phyloP scores from a whole-genome alignment of 2,113 vertebrate genomes.

The Hiodon tergisus region DNA sequence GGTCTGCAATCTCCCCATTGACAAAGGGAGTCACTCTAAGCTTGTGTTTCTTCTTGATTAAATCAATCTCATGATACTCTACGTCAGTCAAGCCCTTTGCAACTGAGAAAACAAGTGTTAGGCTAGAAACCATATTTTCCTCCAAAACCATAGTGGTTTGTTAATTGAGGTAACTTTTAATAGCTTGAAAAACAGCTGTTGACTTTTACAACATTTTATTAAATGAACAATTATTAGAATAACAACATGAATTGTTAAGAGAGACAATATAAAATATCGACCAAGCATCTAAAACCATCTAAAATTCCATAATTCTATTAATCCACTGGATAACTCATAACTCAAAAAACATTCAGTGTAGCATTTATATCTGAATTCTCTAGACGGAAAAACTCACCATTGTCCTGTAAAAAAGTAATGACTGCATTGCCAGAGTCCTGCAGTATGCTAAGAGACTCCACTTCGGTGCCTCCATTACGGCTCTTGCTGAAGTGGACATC shows the following conservation, averaged over 20 bases:
- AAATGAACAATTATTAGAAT: too few species aligned
- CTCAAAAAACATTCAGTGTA: too few species aligned
- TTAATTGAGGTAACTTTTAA: too few species aligned
- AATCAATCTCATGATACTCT: conserved; percentile 46
- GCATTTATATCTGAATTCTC: too few species aligned
- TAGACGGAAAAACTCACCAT: conserved; percentile 43
- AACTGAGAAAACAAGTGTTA: conserved; percentile 58
- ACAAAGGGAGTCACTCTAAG: conserved; percentile 72
- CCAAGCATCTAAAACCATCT: too few species aligned
- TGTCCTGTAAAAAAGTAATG: conserved; percentile 56
- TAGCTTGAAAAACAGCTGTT: too few species aligned
- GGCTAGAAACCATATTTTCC: not conserved
- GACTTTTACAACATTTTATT: too few species aligned
- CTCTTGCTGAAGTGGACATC: conserved; percentile 78
- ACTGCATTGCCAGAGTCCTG: conserved; percentile 49
- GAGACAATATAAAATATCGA: too few species aligned
- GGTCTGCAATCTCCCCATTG: conserved; percentile 54
- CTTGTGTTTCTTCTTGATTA: conserved; percentile 44
- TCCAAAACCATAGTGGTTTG: not conserved
- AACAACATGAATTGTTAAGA: too few species aligned
- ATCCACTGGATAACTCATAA: too few species aligned
- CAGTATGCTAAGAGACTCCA: conserved; percentile 59
- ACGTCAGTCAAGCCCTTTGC: conserved; percentile 52
- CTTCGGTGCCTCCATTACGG: conserved; percentile 71
- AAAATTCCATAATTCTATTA: too few species aligned